Evolutionary conservation across 2,113 vertebrate species (phyloP).

Genomic region (Cacatua alba): DNA sequence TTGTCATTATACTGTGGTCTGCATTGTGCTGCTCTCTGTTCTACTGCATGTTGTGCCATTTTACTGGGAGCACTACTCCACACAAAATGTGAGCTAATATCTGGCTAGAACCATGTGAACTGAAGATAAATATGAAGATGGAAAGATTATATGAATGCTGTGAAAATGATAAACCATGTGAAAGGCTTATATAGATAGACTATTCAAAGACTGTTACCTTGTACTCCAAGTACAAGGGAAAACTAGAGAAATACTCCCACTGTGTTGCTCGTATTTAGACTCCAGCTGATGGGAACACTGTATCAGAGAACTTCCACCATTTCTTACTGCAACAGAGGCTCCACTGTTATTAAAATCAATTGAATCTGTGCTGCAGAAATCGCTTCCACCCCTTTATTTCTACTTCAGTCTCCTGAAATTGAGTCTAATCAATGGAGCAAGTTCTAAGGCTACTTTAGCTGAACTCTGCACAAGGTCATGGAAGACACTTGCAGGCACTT

Average conservation of each 20-base stretch:
- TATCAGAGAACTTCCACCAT: background rate
- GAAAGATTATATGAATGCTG: background rate
- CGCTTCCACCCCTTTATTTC: background rate
- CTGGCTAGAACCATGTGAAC: background rate
- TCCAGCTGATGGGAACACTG: background rate
- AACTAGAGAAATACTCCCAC: background rate
- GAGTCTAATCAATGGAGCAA: background rate
- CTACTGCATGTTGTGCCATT: background rate
- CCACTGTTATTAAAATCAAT: background rate
- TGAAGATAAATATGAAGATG: background rate
- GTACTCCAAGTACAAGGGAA: background rate
- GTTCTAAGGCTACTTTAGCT: background rate
- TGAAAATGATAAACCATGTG: background rate
- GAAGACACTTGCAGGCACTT: background rate
- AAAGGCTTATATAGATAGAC: background rate
- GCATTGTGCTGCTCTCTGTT: background rate
- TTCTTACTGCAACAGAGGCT: background rate
- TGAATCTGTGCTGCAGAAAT: background rate
- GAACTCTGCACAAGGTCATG: background rate
- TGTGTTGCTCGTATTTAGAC: background rate
- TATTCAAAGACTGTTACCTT: background rate
- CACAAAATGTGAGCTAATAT: background rate
- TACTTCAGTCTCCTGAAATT: background rate
- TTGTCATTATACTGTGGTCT: background rate
- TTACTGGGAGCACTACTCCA: background rate